Base-by-base conservation (phyloP, 2,888 invertebrate species). In the Drosophila vallismaia region DNA sequence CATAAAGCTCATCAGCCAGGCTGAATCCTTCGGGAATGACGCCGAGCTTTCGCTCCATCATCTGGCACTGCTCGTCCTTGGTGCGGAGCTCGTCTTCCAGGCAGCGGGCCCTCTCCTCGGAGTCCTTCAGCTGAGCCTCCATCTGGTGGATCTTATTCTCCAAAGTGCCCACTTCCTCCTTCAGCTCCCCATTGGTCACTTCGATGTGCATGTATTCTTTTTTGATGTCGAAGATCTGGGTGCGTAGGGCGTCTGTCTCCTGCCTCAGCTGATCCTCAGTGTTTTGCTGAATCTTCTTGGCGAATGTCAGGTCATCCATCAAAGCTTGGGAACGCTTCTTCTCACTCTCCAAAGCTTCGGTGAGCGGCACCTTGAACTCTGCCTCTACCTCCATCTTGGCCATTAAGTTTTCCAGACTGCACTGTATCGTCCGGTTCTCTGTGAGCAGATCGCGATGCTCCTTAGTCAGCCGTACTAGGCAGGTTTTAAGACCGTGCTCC, bases 131-230 rank as follows among this genome's bases (percentile, higher is more conserved):
- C 84, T 92, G 93, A 72, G 93, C 92, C n/a, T 92, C 92, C 76
- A 94, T 89, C 63, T 93, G 93, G 77, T 92, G 91, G 75, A 94
- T 91, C 91, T 93, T 93, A 81, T 93, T 92, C 89, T 94, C 94
- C 83, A 94, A 91, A 77, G 93, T 94, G 90, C 93, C 93, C 29
- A 95, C 95, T 92, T 95, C 95, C 89, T 95, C 95, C 79, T 93
- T 93, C 8, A 95, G 91, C 90, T 95, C 95, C 60, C 94, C 93
- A 77, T 94, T 95, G 29, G 94, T 94, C 46, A 94, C 94, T 85
- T 95, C 95, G 58, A 94, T 91, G 58, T 95, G 94, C 84, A 94
- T 92, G 68, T 93, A 92, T 76, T 93, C 93, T 89, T 94, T 94
- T 77, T 92, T 92, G 24, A 93, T 77, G 56, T 94, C 92, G 42